phyloP scores from a whole-genome alignment of 1,140 invertebrate genomes.

The Eubasilissa regina region DNA sequence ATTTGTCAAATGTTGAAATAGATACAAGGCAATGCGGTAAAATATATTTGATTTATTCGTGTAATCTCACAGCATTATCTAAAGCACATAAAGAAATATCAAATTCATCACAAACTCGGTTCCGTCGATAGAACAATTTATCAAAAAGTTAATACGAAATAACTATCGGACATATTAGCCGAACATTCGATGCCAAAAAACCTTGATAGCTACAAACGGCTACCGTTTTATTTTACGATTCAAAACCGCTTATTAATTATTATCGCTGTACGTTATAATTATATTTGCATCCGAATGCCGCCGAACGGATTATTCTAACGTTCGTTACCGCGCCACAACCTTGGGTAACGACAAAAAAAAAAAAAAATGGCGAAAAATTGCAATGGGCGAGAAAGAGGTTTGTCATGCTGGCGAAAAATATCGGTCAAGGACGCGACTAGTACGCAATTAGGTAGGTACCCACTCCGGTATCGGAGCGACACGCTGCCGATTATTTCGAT shows the following conservation, averaged over 20 bases:
- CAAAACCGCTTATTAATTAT: not conserved
- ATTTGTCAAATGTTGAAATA: too few relatives aligned
- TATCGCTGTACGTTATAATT: constrained; percentile 1
- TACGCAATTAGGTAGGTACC: constrained; percentile 2
- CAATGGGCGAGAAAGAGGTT: constrained; percentile 6
- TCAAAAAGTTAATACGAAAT: not conserved
- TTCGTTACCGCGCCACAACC: not conserved
- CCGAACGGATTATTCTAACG: not conserved
- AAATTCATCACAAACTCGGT: not conserved
- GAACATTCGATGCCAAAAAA: constrained; percentile 11
- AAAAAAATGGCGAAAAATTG: constrained; percentile 12
- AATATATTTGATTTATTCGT: too few relatives aligned
- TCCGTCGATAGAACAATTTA: not conserved
- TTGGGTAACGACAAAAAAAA: not conserved
- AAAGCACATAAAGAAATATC: too few relatives aligned
- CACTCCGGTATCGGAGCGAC: not conserved
- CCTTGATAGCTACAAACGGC: constrained; percentile 5
- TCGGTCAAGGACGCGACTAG: constrained; percentile 14
- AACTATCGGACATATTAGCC: not conserved
- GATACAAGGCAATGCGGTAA: too few relatives aligned
- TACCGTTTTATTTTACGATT: constrained; percentile 2
- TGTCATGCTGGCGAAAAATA: constrained; percentile 6
- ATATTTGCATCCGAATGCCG: not conserved
- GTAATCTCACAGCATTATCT: too few relatives aligned
- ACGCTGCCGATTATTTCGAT: not conserved